A percentile compares a stretch with the other conserved stretches of the same genome.
phyloP scores from a whole-genome alignment of 2,797 vertebrate genomes.

The Sebastes oblongus region DNA sequence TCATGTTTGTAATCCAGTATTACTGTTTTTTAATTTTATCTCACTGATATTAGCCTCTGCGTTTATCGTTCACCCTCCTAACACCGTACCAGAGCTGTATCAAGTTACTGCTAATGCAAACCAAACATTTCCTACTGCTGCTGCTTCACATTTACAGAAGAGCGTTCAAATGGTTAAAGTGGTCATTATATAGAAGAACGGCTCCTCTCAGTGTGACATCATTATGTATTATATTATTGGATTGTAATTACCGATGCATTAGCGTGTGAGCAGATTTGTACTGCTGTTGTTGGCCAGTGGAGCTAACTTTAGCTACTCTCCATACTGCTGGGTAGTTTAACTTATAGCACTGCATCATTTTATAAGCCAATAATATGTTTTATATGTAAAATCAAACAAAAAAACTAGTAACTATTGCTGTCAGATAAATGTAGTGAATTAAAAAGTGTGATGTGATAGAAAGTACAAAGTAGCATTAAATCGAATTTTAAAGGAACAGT shows the following conservation, averaged over 20 bases:
- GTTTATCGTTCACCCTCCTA: background rate
- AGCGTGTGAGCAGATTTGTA: background rate
- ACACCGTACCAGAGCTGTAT: background rate
- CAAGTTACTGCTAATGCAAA: constrained; percentile 27
- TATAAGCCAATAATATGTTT: background rate
- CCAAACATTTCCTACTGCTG: constrained; percentile 12
- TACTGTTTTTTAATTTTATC: background rate
- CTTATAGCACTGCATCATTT: background rate
- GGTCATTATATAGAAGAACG: constrained; percentile 3
- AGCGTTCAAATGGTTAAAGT: constrained; percentile 2
- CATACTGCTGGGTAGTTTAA: background rate
- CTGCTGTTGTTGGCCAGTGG: background rate
- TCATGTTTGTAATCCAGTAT: background rate
- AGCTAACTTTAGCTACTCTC: background rate
- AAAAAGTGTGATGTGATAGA: too few species aligned
- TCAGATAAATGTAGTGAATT: too few species aligned
- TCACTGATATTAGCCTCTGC: background rate
- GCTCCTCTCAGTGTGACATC: background rate
- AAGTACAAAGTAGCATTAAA: background rate
- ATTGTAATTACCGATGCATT: constrained; percentile 18
- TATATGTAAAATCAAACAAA: background rate
- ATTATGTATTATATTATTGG: background rate
- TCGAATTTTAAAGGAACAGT: background rate
- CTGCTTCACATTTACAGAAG: background rate
- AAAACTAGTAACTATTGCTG: background rate